Evolutionary conservation across 2,888 invertebrate genomes (phyloP).

Genomic region (Trachelus troglodyta): DNA sequence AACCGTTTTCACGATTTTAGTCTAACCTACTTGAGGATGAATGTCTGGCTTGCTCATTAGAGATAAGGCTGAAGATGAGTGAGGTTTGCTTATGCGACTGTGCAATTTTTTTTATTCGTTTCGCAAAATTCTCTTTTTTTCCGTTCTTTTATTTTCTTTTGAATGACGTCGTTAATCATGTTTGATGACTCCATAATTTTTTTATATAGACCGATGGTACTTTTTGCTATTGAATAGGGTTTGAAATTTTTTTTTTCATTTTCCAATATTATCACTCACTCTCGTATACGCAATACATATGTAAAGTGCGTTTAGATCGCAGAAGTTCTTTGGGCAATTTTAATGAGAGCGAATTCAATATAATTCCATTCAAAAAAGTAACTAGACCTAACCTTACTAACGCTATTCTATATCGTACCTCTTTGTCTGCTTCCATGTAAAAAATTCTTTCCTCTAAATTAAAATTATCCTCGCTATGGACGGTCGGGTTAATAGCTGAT

Average conservation of each 20-base stretch:
- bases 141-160: neutral
- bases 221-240: neutral
- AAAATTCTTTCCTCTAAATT: neutral
- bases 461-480: neutral
- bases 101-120: neutral
- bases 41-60: neutral
- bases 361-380: neutral
- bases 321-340: neutral
- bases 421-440: neutral
- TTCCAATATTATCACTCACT: too few species aligned
- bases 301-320: neutral
- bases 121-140: neutral
- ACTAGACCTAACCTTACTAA: neutral
- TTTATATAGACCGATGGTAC: too few species aligned
- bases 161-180: neutral
- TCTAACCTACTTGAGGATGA: neutral
- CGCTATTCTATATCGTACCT: neutral
- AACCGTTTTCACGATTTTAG: conserved; percentile 9
- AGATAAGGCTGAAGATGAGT: neutral
- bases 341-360: neutral
- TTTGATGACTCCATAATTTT: neutral
- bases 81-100: neutral
- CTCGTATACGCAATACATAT: neutral
- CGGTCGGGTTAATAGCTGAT: neutral
- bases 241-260: neutral